These are phyloP conservation scores for Vireo altiloquus DNA, from an alignment of 2,113 vertebrate species.

Conservation along the genomic window DNA sequence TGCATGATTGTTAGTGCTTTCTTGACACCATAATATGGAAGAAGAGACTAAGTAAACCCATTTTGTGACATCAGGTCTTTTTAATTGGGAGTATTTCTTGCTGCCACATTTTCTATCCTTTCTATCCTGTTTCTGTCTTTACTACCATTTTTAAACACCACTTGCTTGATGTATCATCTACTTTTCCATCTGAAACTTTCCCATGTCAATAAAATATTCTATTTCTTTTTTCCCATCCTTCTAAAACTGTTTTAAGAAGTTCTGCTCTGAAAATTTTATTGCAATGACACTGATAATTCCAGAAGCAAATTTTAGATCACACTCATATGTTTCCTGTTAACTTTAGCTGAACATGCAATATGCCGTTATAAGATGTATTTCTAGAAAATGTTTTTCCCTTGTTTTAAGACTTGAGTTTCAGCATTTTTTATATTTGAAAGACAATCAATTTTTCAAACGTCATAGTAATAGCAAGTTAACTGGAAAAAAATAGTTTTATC, in stretches of 20 bases:
- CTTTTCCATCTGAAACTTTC: not conserved
- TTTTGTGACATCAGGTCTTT: not conserved
- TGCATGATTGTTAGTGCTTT: not conserved
- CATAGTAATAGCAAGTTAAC: not conserved
- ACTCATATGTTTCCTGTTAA: not conserved
- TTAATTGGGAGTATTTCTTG: not conserved
- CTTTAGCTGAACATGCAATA: not conserved
- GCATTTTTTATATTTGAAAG: not conserved
- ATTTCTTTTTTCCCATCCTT: not conserved
- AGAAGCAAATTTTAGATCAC: not conserved
- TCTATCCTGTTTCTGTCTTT: not conserved
- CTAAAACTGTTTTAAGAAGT: not conserved
- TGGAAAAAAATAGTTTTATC: not conserved
- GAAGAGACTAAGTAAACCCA: not conserved
- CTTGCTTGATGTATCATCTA: not conserved
- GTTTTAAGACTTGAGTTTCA: not conserved
- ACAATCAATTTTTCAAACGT: not conserved
- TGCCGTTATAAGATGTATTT: not conserved
- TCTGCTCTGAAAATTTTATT: not conserved
- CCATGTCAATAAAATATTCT: not conserved
- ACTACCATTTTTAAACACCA: not conserved
- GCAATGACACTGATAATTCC: not conserved
- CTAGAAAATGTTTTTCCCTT: not conserved
- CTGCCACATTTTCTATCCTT: not conserved
- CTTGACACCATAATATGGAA: not conserved